A percentile compares a stretch with the other conserved stretches of the same genome.
Evolutionary conservation across 1,140 invertebrate genomes (phyloP).

Genomic region (Drosophila erecta): DNA sequence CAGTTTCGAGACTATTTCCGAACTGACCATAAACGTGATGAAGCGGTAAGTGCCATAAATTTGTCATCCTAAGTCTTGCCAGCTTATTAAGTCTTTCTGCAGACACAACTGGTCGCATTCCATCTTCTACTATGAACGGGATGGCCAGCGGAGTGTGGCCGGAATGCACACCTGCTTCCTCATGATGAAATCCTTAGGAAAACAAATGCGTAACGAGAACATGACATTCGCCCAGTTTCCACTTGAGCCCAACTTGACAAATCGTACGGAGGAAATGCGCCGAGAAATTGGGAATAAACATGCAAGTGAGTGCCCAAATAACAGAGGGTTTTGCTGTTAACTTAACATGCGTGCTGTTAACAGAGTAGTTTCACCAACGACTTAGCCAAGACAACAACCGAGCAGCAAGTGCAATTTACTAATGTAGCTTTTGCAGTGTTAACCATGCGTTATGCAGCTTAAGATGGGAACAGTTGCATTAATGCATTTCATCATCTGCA

Average conservation of each 20-base stretch:
- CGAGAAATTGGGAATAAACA: slow-evolving; percentile 85
- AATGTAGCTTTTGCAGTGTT: slow-evolving; percentile 11
- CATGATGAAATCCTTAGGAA: slow-evolving; percentile 83
- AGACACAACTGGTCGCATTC: slow-evolving; percentile 86
- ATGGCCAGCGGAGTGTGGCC: slow-evolving; percentile 84
- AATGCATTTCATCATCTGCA: not conserved
- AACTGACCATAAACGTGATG: slow-evolving; percentile 89
- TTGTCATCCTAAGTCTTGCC: not conserved
- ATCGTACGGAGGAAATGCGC: slow-evolving; percentile 83
- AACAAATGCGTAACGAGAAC: slow-evolving; percentile 79
- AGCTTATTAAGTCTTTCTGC: slow-evolving; percentile 12
- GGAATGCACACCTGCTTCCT: slow-evolving; percentile 85
- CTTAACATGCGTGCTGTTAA: slow-evolving; percentile 5
- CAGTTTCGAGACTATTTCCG: slow-evolving; percentile 89
- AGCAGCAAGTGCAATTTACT: slow-evolving; percentile 11
- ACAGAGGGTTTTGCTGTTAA: not conserved
- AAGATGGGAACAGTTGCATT: not conserved
- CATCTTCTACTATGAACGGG: slow-evolving; percentile 85
- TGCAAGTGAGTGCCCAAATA: slow-evolving; percentile 83
- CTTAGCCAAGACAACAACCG: slow-evolving; percentile 51
- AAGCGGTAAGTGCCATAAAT: slow-evolving; percentile 86
- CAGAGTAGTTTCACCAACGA: slow-evolving; percentile 50
- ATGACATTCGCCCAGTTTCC: slow-evolving; percentile 82
- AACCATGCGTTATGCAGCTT: slow-evolving; percentile 18
- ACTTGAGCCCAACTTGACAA: slow-evolving; percentile 55